Evolutionary conservation across 2,797 vertebrate genomes (phyloP), one percentile per base, ranked within the genome.

Genomic region (Melopsittacus undulatus): DNA sequence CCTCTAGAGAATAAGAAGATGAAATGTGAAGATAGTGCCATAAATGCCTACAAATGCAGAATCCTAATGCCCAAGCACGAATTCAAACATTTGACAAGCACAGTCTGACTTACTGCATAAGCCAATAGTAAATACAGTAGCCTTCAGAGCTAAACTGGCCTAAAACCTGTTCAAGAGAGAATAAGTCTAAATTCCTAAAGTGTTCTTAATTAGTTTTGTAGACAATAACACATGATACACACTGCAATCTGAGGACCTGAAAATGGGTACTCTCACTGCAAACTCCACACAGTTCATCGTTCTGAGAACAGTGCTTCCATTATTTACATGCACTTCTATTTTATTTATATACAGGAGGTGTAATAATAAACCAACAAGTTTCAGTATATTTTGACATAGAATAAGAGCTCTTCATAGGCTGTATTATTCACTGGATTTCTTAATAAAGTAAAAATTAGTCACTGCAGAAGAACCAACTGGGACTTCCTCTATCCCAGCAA

Each of bases 361-460:
- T 24, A 75, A 56, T 61, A 82, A 89, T 45, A 30, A 69, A 73
- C 15, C 5, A 6, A 52, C 8, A 52, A 1, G 1, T 70, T 92
- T 66, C 46, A 79, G 11, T 74, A 23, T 17, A 62, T 83, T 91
- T 80, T 75, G 56, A 52, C 29, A 70, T 1, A 78, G 49, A 93
- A 23, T 40, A 86, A 73, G 32, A 78, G n/a, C 27, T 83, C 46
- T 77, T 86, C 29, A 27, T 54, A 57, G 38, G 54, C 18, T 62
- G 19, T 21, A 78, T 69, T 83, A 72, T 78, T 91, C 42, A 46
- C 66, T 56, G 54, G 11, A 59, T 88, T 87, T 81, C 79, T 75
- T 59, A 86, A 51, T 62, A 88, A 93, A 69, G 89, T 36, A 89
- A 82, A 89, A 94, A 81, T 76, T 26, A 91, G 46, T 59, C 73